Evolutionary conservation across 2,113 vertebrate species (phyloP).

Genomic region (Atrichornis clamosus): DNA sequence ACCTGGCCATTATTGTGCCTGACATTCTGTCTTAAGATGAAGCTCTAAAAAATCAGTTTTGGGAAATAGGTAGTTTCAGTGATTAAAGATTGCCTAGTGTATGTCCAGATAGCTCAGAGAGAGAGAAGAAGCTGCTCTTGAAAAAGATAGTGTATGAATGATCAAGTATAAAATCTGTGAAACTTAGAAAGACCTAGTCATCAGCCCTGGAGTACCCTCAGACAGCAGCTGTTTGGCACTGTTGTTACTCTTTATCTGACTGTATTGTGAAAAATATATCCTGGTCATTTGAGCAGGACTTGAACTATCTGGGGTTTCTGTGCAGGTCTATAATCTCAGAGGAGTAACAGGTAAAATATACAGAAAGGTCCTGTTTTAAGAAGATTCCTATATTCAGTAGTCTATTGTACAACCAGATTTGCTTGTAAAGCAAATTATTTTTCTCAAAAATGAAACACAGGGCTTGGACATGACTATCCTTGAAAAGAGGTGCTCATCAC

Average conservation of each 20-base stretch:
- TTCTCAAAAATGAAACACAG: neutral
- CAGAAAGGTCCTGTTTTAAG: neutral
- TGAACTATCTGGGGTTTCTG: neutral
- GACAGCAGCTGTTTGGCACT: neutral
- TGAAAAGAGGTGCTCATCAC: neutral
- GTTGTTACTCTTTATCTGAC: neutral
- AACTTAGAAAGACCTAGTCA: neutral
- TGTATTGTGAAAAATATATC: neutral
- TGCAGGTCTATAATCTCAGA: neutral
- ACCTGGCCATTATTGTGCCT: neutral
- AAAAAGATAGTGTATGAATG: neutral
- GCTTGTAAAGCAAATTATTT: neutral
- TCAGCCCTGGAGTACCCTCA: neutral
- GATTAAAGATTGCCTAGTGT: neutral
- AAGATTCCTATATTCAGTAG: neutral
- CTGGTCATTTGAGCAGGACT: neutral
- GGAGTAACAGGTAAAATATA: neutral
- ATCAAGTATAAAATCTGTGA: neutral
- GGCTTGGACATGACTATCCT: neutral
- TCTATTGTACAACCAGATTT: neutral
- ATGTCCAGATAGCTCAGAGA: neutral
- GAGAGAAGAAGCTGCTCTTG: neutral
- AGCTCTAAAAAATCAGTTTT: neutral
- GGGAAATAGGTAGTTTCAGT: neutral
- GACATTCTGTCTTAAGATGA: neutral